Evolutionary conservation across 2,888 invertebrate genomes (phyloP).

Genomic region (Phasia obesa): DNA sequence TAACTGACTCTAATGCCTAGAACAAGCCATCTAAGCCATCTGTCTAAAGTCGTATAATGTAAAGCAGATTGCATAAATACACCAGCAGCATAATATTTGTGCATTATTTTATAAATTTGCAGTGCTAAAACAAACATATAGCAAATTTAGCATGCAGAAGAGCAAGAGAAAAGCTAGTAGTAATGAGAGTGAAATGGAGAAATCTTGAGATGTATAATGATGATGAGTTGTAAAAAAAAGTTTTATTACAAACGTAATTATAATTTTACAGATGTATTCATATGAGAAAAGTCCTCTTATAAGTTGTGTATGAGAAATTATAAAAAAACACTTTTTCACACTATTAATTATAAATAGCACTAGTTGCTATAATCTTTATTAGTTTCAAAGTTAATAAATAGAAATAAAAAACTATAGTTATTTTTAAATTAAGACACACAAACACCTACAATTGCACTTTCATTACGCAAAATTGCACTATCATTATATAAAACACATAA

Average conservation of each 20-base stretch:
- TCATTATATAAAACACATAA: too few relatives aligned
- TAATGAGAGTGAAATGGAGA: constrained; percentile 63
- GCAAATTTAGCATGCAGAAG: not conserved
- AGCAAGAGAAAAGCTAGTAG: constrained; percentile 19
- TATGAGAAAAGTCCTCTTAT: not conserved
- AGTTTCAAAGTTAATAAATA: too few relatives aligned
- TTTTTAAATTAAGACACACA: too few relatives aligned
- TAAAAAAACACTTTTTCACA: too few relatives aligned
- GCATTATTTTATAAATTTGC: not conserved
- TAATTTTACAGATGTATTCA: not conserved
- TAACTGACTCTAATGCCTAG: not conserved
- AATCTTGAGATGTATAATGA: constrained; percentile 1
- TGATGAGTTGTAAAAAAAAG: constrained; percentile 11
- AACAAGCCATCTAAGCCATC: not conserved
- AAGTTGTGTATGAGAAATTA: too few relatives aligned
- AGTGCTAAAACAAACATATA: not conserved
- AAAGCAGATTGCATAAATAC: not conserved
- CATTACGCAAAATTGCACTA: too few relatives aligned
- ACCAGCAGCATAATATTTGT: not conserved
- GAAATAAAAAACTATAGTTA: too few relatives aligned
- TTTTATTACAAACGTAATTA: too few relatives aligned
- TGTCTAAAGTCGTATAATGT: constrained; percentile 5
- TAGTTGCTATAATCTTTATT: too few relatives aligned
- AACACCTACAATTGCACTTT: too few relatives aligned
- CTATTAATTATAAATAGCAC: too few relatives aligned